Evolutionary conservation across 2,888 invertebrate genomes (phyloP).

Genomic region (Clanis bilineata): DNA sequence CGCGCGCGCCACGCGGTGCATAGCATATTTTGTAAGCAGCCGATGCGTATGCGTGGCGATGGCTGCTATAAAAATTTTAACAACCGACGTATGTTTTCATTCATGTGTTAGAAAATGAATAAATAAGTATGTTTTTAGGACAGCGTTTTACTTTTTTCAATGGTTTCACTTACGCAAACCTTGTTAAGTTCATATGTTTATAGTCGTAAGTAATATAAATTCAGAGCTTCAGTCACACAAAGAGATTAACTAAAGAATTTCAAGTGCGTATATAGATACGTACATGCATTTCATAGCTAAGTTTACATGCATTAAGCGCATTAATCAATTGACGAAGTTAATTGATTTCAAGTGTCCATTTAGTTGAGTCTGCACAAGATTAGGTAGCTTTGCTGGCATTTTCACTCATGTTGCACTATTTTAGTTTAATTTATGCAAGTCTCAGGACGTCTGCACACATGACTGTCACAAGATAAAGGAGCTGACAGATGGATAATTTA

Average conservation of each 20-base stretch:
- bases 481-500: background rate
- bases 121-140: slow-evolving; percentile 67
- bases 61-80: slow-evolving; percentile 69
- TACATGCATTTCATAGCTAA: slow-evolving; percentile 30
- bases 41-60: slow-evolving; percentile 63
- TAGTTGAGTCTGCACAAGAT: slow-evolving; percentile 16
- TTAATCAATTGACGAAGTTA: slow-evolving; percentile 47
- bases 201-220: background rate
- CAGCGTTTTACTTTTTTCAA: slow-evolving; percentile 28
- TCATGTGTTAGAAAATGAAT: slow-evolving; percentile 50
- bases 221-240: background rate
- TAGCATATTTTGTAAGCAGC: slow-evolving; percentile 75
- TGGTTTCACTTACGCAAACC: background rate
- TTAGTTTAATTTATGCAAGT: slow-evolving; percentile 9
- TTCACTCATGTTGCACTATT: slow-evolving; percentile 7
- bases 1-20: slow-evolving; percentile 71
- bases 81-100: slow-evolving; percentile 67
- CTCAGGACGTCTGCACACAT: background rate
- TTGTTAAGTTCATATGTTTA: background rate
- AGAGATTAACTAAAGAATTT: slow-evolving; percentile 13
- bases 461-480: background rate
- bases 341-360: slow-evolving; percentile 64
- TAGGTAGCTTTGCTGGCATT: slow-evolving; percentile 6
- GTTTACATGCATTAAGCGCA: slow-evolving; percentile 45
- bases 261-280: slow-evolving; percentile 18